Evolutionary conservation across 2,888 invertebrate species (phyloP).

Genomic region (Cosmia pyralina): DNA sequence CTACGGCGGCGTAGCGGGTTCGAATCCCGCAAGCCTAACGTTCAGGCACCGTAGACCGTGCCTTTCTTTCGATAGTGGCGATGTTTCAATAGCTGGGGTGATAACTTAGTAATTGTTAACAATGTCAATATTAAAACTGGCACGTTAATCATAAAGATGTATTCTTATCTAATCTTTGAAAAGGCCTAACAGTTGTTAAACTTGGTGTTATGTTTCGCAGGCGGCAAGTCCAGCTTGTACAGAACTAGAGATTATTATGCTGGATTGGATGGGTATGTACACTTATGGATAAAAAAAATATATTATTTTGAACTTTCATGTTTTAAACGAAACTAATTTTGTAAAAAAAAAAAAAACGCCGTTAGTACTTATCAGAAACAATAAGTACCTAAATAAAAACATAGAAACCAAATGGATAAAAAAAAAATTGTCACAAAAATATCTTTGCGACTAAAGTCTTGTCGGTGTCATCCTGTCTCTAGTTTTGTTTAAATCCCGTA

Average conservation of each 20-base stretch:
- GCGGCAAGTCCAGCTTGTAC: slow-evolving; percentile 99
- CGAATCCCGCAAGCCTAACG: neutral
- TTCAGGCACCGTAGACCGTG: neutral
- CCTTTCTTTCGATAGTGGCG: neutral
- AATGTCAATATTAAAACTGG: neutral
- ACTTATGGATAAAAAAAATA: neutral
- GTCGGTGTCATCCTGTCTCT: neutral
- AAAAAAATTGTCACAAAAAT: neutral
- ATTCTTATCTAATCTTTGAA: neutral
- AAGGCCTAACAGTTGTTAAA: neutral
- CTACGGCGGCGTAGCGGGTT: slow-evolving; percentile 25
- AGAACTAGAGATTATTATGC: slow-evolving; percentile 97
- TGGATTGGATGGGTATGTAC: slow-evolving; percentile 97
- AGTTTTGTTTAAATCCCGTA: neutral
- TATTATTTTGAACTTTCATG: too few species aligned
- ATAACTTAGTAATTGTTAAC: neutral
- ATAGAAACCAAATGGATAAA: neutral
- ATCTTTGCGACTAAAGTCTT: neutral
- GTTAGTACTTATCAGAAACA: neutral
- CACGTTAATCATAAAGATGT: neutral
- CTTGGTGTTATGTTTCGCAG: slow-evolving; percentile 87
- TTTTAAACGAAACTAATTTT: too few species aligned
- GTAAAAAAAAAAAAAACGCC: too few species aligned
- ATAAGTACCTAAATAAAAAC: neutral
- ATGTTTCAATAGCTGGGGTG: neutral